Evolutionary conservation across 1,140 invertebrate genomes (phyloP), one percentile per base, ranked within the genome.

Genomic region (Hydropsyche tenuis): DNA sequence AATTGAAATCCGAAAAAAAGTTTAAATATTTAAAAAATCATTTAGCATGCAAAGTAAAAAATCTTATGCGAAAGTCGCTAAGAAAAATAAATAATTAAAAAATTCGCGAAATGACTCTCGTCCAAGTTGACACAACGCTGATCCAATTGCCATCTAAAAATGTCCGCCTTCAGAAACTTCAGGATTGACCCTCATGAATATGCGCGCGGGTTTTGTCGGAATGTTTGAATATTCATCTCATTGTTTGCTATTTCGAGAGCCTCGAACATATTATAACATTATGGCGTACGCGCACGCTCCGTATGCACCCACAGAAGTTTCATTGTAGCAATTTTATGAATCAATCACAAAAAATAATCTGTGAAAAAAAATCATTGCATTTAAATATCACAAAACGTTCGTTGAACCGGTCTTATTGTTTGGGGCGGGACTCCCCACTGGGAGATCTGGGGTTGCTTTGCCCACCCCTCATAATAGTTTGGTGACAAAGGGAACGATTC

Each of bases 401-500:
- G 53, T 25, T 63, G 14, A 63, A 63, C 60, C 60, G 60, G 60
- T 63, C 27, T 22, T 25, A 43, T 42, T 42, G 16, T 73, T 25
- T 25, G 23, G 43, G 66, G 46, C 30, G 65, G 53, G 71, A 56
- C 62, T 9, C 60, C 69, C 30, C 51, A 22, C 53, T 48, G 64
- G 37, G 27, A 11, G 25, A 42, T 65, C 48, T 23, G 9, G 6
- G 37, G 48, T 45, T 14, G 1, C 42, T 37, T 37, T 37, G 30
- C 30, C 30, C 3, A 46, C 74, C 75, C 63, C 16, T 65, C 42
- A 60, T 43, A 69, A n/a, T 48, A 73, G 68, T 76, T 51, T 37
- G 27, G 48, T 46, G 53, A 73, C 72, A 76, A 76, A 70, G 63
- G 64, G 23, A 23, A n/a, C 48, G 69, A 63, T 73, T 73, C 63